Evolutionary conservation across 35 echinoderm and acorn worm genomes (phyloP).

Genomic region (Apostichopus californicus): DNA sequence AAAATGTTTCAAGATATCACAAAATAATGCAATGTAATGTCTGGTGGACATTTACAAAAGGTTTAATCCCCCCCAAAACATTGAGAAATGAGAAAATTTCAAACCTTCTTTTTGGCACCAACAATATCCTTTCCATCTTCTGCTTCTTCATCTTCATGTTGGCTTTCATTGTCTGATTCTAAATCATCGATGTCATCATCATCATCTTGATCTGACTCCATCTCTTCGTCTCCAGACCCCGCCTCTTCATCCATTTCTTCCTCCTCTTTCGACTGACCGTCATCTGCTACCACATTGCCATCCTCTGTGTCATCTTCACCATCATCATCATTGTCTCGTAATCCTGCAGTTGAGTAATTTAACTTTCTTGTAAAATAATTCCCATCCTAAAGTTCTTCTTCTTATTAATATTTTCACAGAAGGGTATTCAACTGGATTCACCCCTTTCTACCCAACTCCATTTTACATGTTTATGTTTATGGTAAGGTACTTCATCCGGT

Average conservation of each 20-base stretch:
- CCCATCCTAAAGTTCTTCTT: no score
- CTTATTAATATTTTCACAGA: no score
- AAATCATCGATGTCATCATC: constrained; percentile 16
- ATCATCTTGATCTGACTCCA: not conserved
- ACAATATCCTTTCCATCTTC: constrained; percentile 23
- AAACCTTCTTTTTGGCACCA: constrained; percentile 8
- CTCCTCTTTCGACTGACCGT: constrained; percentile 56
- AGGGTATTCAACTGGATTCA: no score
- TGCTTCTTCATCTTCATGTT: constrained; percentile 40
- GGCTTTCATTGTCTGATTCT: constrained; percentile 43
- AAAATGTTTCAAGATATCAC: no score
- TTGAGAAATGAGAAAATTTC: not conserved
- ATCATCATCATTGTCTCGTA: not conserved
- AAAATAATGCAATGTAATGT: no score
- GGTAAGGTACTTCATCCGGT: no score
- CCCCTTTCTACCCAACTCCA: no score
- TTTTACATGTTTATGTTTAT: no score
- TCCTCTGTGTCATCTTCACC: constrained; percentile 55
- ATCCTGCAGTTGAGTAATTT: no score
- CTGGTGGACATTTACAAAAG: no score
- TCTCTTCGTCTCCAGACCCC: constrained; percentile 51
- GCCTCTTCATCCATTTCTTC: constrained; percentile 55
- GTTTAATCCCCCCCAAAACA: no score
- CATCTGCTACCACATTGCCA: constrained; percentile 25
- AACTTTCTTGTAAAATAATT: no score